Evolutionary conservation across 2,797 vertebrate species (phyloP), one percentile per base, ranked within the genome.

Genomic region (Sparidentex hasta): DNA sequence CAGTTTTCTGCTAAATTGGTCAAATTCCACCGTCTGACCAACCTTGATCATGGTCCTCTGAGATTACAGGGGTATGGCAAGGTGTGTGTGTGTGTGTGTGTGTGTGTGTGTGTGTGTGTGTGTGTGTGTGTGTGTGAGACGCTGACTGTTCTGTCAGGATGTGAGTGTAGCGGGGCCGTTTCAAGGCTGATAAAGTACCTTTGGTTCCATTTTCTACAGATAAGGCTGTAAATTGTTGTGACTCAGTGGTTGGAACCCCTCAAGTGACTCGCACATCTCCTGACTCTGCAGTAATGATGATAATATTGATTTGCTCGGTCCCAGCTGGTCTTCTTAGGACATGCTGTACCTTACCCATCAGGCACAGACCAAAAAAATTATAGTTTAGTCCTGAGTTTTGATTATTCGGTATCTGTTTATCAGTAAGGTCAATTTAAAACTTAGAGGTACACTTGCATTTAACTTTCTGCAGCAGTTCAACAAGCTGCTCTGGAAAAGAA

Each of bases 11-110:
- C 20, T 44, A 48, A 82, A 62, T 78, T 78, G 73, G 75, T 83
- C 75, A 86, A 81, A 85, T 76, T 89, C 77, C 71, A 82, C 18
- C 54, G 11, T 63, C n/a, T 85, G 59, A 57, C 43, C 11, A 54
- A 66, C 58, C 48, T 66, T 0, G 47, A 52, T 74, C 56, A 74
- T 48, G 55, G 50, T 81, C 43, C 27, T 76, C 55, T 71, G 25
- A 74, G 82, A 89, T 81, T 73, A 71, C 29, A 41, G 38, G 3
- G 5, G 3, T 14, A 57, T 12, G 11, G 0, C 2, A 18, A 67
- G 8, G 25, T 54, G 16, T 46, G 27, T 57, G 44, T 47, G 47
- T 43, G 27, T 27, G 27, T 27, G 27, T 27, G 27, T 27, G 27
- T 27, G 59, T 64, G 58, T 33, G 48, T 47, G 68, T 64, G 27